Conservation (phyloP, 2,113 vertebrate genomes). For the Manacus vitellinus region DNA sequence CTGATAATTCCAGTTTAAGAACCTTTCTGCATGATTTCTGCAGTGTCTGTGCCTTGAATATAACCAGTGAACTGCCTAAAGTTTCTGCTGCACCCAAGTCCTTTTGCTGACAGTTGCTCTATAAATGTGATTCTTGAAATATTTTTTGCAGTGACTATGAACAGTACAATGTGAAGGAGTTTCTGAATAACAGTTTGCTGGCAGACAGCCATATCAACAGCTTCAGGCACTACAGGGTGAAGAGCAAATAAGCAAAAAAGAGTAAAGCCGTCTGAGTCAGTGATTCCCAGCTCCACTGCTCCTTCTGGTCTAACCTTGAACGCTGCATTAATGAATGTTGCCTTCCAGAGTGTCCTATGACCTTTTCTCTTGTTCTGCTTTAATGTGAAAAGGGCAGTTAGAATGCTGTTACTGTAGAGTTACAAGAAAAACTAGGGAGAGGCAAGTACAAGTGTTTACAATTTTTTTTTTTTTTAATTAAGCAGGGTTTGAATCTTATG, state of each 20-base stretch:
- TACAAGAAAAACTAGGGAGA: background rate
- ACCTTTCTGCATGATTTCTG: background rate
- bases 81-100: background rate
- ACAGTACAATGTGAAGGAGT: background rate
- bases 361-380: background rate
- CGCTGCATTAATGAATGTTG: background rate
- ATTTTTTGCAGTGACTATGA: background rate
- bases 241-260: background rate
- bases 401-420: background rate
- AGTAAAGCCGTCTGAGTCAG: background rate
- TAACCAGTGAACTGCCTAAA: background rate
- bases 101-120: background rate
- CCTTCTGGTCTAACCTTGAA: background rate
- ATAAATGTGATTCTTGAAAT: background rate
- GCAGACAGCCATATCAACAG: background rate
- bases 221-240: background rate
- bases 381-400: background rate
- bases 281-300: background rate
- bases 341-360: background rate
- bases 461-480: background rate
- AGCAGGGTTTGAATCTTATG: background rate
- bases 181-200: background rate
- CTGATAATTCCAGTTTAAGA: background rate
- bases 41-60: background rate
- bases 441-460: background rate